These are phyloP conservation scores for Molorchus minor DNA, from an alignment of 2,888 invertebrate species.

Conservation along the genomic window DNA sequence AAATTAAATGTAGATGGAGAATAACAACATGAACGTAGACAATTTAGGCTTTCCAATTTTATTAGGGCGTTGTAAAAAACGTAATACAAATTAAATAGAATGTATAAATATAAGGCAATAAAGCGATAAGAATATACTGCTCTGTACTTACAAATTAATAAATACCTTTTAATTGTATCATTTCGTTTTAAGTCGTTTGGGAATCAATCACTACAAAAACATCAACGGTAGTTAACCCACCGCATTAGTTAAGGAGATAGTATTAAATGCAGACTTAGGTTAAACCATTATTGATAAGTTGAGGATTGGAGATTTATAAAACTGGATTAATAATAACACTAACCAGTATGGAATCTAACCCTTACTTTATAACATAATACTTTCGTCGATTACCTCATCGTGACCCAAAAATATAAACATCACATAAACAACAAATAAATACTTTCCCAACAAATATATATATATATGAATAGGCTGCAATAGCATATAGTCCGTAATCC, in stretches of 20 bases:
- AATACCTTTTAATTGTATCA: not conserved
- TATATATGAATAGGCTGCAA: too few species aligned
- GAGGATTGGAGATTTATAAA: not conserved
- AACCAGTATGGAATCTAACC: too few species aligned
- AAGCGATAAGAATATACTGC: not conserved
- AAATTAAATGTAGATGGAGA: slow-evolving; percentile 1
- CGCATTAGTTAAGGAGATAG: slow-evolving; percentile 5
- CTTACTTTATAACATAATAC: too few species aligned
- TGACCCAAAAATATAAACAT: too few species aligned
- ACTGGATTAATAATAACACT: too few species aligned
- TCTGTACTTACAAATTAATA: not conserved
- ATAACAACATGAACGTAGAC: not conserved
- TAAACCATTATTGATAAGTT: slow-evolving; percentile 13
- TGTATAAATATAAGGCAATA: not conserved
- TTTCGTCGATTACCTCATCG: too few species aligned
- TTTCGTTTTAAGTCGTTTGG: not conserved
- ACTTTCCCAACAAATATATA: too few species aligned
- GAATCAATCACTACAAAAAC: not conserved
- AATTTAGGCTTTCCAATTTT: not conserved
- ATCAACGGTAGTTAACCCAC: slow-evolving; percentile 12
- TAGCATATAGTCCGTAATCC: too few species aligned
- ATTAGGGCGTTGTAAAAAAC: not conserved
- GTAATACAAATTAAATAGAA: not conserved
- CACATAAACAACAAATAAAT: too few species aligned
- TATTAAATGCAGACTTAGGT: slow-evolving; percentile 8